Evolutionary conservation across 2,797 vertebrate species (phyloP).

Genomic region (Oreochromis grahami): DNA sequence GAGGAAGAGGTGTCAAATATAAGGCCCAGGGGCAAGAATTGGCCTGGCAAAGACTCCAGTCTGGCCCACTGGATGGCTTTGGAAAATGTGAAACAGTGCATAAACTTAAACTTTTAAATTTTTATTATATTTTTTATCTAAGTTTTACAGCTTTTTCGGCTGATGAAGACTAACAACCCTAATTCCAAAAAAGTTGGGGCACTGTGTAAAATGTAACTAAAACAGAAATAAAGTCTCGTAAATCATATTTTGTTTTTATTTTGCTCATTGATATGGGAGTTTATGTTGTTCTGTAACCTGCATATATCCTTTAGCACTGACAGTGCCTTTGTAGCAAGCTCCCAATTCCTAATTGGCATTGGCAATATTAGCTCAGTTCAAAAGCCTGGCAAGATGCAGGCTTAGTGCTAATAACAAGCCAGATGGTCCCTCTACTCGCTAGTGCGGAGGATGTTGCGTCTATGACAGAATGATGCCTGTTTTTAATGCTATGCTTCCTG

Average conservation of each 20-base stretch:
- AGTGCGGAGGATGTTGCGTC: background rate
- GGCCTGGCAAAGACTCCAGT: background rate
- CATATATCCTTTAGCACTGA: background rate
- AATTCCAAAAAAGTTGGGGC: background rate
- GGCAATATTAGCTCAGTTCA: background rate
- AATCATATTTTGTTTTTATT: background rate
- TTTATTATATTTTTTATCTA: background rate
- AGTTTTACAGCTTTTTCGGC: background rate
- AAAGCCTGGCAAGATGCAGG: background rate
- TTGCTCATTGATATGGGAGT: background rate
- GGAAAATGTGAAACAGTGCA: background rate
- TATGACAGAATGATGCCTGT: background rate
- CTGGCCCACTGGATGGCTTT: background rate
- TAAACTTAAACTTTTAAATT: background rate
- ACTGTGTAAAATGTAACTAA: background rate
- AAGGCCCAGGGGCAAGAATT: background rate
- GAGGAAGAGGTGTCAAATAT: background rate
- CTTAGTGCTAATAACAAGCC: background rate
- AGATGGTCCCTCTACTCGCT: background rate
- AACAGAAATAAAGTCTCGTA: background rate
- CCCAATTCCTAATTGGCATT: background rate
- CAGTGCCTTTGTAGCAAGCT: background rate
- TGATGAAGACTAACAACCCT: background rate
- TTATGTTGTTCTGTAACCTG: background rate
- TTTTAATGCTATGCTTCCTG: background rate